Evolutionary conservation across 2,797 vertebrate genomes (phyloP).

Genomic region (Acridotheres tristis): DNA sequence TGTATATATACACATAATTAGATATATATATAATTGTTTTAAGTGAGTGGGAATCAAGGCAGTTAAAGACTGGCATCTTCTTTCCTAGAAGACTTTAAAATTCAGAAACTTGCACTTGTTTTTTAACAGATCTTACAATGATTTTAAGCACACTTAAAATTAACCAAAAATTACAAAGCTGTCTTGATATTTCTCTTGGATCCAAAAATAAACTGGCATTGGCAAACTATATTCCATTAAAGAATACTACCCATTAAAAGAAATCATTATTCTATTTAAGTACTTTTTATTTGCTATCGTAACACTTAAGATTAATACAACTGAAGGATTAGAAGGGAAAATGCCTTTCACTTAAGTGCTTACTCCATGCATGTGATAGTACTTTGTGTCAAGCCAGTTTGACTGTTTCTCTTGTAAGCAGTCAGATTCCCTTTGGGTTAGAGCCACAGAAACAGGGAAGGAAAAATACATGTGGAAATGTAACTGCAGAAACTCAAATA

Average conservation of each 20-base stretch:
- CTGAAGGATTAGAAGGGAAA: slow-evolving; percentile 1
- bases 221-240: neutral
- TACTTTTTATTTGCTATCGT: neutral
- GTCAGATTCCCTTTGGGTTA: slow-evolving; percentile 1
- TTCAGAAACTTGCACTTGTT: neutral
- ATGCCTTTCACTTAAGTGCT: neutral
- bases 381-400: slow-evolving; percentile 1
- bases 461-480: slow-evolving; percentile 10
- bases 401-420: slow-evolving; percentile 11
- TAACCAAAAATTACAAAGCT: neutral
- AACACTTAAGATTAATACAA: neutral
- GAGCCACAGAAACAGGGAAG: neutral
- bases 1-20: no score
- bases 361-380: neutral
- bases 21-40: neutral
- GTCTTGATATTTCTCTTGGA: neutral
- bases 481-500: slow-evolving; percentile 31
- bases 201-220: neutral
- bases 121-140: neutral
- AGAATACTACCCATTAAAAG: neutral
- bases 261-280: neutral
- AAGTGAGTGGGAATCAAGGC: neutral
- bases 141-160: neutral
- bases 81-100: neutral
- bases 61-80: neutral